Conservation (phyloP, 2,113 vertebrate species). For the Coreoperca whiteheadi region DNA sequence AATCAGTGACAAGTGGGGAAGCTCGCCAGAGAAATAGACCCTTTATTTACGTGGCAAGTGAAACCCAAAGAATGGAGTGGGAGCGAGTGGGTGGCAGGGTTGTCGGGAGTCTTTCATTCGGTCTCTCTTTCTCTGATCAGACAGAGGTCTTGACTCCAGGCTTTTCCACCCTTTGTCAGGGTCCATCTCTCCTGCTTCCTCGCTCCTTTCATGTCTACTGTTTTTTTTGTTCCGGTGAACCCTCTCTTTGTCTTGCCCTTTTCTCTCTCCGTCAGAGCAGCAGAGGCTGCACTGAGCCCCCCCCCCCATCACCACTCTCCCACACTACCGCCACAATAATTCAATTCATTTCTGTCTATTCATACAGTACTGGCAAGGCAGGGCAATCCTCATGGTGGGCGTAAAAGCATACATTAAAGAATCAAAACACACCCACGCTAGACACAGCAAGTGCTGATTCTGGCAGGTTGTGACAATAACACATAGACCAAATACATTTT, state of each 20-base stretch:
- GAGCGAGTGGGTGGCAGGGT: conserved; percentile 6
- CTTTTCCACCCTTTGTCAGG: conserved; percentile 53
- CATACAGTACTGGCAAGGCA: conserved; percentile 40
- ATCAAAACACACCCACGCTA: conserved; percentile 55
- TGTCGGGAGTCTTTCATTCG: conserved; percentile 40
- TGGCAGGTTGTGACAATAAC: conserved; percentile 45
- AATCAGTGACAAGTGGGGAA: conserved; percentile 39
- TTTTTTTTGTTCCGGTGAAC: conserved; percentile 60
- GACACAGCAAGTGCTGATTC: conserved; percentile 53
- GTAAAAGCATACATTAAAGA: conserved; percentile 65
- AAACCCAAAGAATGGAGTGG: conserved; percentile 44
- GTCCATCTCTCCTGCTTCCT: conserved; percentile 44
- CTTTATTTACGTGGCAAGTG: conserved; percentile 62
- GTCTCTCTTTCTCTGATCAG: conserved; percentile 46
- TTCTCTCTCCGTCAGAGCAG: conserved; percentile 43
- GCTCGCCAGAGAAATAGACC: conserved; percentile 41
- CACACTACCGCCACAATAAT: conserved; percentile 60
- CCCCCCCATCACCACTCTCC: conserved; percentile 33
- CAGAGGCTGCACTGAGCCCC: conserved; percentile 34
- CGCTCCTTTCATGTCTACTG: conserved; percentile 62
- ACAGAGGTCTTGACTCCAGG: conserved; percentile 59
- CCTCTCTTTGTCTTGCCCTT: conserved; percentile 51
- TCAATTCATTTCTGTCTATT: conserved; percentile 61
- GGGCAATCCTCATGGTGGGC: conserved; percentile 56
- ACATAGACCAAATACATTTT: conserved; percentile 43